phyloP scores from a whole-genome alignment of 2,888 invertebrate species.

The Mechanitis mazaeus region DNA sequence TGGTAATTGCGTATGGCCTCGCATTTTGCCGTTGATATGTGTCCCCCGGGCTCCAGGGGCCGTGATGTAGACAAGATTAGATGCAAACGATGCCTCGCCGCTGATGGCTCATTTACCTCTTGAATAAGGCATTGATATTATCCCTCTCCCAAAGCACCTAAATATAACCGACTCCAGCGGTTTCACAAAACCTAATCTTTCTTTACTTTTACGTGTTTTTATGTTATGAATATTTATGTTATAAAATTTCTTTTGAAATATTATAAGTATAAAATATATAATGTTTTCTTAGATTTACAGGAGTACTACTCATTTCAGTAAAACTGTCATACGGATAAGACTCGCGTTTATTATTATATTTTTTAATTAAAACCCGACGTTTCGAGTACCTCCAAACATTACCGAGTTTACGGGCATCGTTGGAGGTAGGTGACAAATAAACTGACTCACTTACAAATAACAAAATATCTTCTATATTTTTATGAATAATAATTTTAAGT shows the following conservation, averaged over 20 bases:
- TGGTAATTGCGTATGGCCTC: conserved; percentile 37
- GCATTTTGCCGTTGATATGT: conserved; percentile 37
- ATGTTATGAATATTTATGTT: neutral
- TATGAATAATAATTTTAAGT: no score
- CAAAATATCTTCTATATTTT: no score
- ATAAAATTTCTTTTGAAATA: neutral
- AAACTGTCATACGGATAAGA: no score
- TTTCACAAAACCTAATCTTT: conserved; percentile 7
- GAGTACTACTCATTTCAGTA: no score
- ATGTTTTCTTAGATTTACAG: no score
- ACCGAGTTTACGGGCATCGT: no score
- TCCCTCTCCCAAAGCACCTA: conserved; percentile 37
- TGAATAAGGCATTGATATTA: conserved; percentile 68
- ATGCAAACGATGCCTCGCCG: conserved; percentile 66
- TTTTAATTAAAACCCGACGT: no score
- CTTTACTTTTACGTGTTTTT: conserved; percentile 4
- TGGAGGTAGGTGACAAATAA: no score
- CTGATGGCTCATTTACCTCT: conserved; percentile 72
- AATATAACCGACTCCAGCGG: conserved; percentile 9
- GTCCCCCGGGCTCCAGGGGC: conserved; percentile 46
- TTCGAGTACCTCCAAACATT: no score
- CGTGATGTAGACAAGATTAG: conserved; percentile 62
- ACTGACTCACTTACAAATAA: no score
- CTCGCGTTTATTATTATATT: no score
- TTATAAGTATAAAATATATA: neutral